Evolutionary conservation across 2,888 invertebrate species (phyloP).

Genomic region (Athetis lepigone): DNA sequence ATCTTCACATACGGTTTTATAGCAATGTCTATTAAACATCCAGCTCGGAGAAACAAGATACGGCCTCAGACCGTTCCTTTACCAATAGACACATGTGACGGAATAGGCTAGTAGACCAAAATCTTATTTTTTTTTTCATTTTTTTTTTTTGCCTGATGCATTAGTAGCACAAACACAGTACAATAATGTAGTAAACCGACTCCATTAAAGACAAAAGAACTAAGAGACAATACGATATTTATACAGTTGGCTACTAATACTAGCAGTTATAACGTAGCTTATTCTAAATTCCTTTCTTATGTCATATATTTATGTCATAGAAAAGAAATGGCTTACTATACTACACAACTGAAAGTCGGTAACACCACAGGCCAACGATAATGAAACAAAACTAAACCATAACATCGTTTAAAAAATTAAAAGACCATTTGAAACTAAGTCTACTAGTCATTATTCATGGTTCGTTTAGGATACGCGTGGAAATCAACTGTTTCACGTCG

Average conservation of each 20-base stretch:
- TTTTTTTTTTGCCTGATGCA: too few species aligned
- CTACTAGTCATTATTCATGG: constrained; percentile 62
- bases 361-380: constrained; percentile 35
- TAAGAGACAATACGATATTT: constrained; percentile 31
- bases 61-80: too few species aligned
- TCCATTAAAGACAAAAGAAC: constrained; percentile 9
- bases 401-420: constrained; percentile 58
- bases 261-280: constrained; percentile 1
- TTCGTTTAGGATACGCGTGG: constrained; percentile 64
- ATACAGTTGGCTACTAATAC: constrained; percentile 29
- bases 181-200: too few species aligned
- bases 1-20: too few species aligned
- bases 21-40: too few species aligned
- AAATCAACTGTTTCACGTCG: constrained; percentile 69
- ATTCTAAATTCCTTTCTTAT: constrained; percentile 38
- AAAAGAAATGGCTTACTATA: too few species aligned
- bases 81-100: too few species aligned
- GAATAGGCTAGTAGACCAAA: too few species aligned
- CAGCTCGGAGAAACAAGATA: too few species aligned
- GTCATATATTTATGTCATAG: constrained; percentile 35
- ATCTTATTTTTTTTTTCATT: too few species aligned
- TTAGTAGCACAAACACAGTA: too few species aligned
- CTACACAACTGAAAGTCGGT: too few species aligned
- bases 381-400: constrained; percentile 45
- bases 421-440: constrained; percentile 62